These are phyloP conservation scores for Pseudococcus longispinus DNA, from an alignment of 2,888 invertebrate genomes.

Conservation along the genomic window DNA sequence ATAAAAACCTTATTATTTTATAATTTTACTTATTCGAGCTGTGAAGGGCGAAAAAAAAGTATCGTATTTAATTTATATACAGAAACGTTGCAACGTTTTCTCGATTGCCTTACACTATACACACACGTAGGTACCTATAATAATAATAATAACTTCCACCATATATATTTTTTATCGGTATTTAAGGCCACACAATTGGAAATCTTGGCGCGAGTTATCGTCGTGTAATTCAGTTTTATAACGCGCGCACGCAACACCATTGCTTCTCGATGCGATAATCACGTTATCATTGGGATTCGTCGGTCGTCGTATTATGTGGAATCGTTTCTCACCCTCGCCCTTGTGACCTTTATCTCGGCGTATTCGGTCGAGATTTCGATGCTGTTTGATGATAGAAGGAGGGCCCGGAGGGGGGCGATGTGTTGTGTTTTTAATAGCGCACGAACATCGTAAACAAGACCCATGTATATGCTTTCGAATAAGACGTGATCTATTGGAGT, in stretches of 20 bases:
- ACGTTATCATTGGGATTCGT: neutral
- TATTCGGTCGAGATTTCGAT: neutral
- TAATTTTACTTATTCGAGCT: neutral
- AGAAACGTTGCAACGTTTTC: neutral
- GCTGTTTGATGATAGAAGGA: no score
- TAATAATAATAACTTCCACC: neutral
- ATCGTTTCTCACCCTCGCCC: neutral
- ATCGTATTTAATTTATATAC: neutral
- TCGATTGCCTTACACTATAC: neutral
- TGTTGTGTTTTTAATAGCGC: no score
- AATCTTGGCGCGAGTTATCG: slow-evolving; percentile 11
- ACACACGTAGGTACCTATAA: neutral
- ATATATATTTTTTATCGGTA: slow-evolving; percentile 11
- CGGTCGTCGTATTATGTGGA: neutral
- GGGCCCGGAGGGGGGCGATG: neutral
- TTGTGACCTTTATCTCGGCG: neutral
- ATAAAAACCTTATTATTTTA: neutral
- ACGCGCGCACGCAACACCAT: neutral
- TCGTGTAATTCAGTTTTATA: slow-evolving; percentile 6
- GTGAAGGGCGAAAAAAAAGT: neutral
- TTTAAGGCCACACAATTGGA: slow-evolving; percentile 11
- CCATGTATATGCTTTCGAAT: no score
- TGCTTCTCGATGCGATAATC: neutral
- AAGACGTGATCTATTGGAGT: no score
- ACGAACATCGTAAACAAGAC: no score